Evolutionary conservation across 2,113 vertebrate genomes (phyloP).

Genomic region (Dromiciops gliroides): DNA sequence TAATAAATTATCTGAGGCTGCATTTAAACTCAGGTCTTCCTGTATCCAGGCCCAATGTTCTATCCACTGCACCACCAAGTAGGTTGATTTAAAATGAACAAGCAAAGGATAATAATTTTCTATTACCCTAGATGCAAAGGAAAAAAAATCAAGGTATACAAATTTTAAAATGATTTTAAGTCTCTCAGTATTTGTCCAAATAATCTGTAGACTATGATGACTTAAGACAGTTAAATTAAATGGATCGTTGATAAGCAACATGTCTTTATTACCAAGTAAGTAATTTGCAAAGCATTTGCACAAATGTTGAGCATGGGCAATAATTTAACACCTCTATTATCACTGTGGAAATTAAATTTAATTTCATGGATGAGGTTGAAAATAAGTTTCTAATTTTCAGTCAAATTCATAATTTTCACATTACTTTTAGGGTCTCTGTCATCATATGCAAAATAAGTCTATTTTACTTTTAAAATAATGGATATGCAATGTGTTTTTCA

Average conservation of each 20-base stretch:
- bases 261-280: conserved; percentile 74
- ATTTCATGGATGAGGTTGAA: conserved; percentile 74
- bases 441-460: conserved; percentile 64
- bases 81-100: background rate
- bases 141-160: conserved; percentile 51
- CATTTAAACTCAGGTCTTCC: background rate
- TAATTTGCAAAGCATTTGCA: conserved; percentile 66
- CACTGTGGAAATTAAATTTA: conserved; percentile 73
- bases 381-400: conserved; percentile 79
- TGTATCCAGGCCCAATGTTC: background rate
- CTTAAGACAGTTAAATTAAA: conserved; percentile 53
- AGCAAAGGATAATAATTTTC: background rate
- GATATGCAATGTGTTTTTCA: conserved; percentile 58
- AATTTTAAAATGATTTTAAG: conserved; percentile 43
- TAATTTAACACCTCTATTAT: conserved; percentile 70
- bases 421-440: conserved; percentile 65
- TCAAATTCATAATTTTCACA: conserved; percentile 69
- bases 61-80: background rate
- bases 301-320: background rate
- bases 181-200: conserved; percentile 45
- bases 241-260: conserved; percentile 45
- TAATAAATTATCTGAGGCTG: background rate
- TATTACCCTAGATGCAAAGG: conserved; percentile 31
- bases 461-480: conserved; percentile 68
- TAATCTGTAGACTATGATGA: conserved; percentile 31